A percentile compares a stretch with the other conserved stretches of the same genome.
phyloP scores from a whole-genome alignment of 1,140 invertebrate genomes.

The Chrysomallon squamiferum region DNA sequence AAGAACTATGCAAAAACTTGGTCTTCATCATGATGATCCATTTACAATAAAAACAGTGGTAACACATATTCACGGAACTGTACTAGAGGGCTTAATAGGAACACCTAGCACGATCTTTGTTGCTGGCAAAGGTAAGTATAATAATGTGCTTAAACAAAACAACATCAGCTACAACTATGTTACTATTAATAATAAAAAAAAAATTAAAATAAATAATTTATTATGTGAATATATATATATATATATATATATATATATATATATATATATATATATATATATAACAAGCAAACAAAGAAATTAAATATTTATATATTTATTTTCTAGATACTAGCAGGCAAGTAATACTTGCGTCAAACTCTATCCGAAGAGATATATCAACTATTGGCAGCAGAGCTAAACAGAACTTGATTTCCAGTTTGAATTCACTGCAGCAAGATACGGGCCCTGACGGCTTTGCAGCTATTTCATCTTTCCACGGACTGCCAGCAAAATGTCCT shows the following conservation, averaged over 20 bases:
- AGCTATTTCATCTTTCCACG: constrained; percentile 26
- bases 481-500: constrained; percentile 24
- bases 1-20: background rate
- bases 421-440: background rate
- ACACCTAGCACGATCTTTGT: constrained; percentile 13
- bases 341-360: no score
- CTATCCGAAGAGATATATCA: no score
- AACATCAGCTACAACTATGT: constrained; percentile 2
- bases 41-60: constrained; percentile 13
- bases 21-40: constrained; percentile 9
- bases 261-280: constrained; percentile 7
- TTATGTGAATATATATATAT: constrained; percentile 7
- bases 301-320: no score
- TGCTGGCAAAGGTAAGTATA: constrained; percentile 11
- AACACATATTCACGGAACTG: constrained; percentile 12
- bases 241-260: constrained; percentile 19
- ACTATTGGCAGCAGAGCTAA: no score
- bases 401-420: no score
- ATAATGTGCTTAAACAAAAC: no score
- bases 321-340: no score
- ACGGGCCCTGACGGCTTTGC: constrained; percentile 2
- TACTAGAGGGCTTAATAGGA: constrained; percentile 3
- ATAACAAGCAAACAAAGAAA: no score
- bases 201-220: constrained; percentile 12
- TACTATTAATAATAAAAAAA: constrained; percentile 22